phyloP scores from a whole-genome alignment of 2,888 invertebrate species.

The Carpatolechia fugitivella region DNA sequence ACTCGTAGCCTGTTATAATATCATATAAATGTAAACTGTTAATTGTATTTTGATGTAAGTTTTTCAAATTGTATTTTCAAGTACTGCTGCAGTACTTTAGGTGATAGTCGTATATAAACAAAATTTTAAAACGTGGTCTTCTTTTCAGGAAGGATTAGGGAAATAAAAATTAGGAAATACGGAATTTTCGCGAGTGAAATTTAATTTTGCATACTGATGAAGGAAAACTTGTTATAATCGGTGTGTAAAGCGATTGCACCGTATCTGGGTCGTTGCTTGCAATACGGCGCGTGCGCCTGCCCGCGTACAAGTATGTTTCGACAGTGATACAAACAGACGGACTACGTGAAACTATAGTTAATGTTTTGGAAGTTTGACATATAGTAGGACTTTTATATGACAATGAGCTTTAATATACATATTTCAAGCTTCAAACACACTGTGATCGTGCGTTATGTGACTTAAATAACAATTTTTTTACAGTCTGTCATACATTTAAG shows the following conservation, averaged over 20 bases:
- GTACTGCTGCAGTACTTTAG: too few relatives aligned
- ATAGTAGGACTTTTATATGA: neutral
- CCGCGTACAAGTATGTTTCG: constrained; percentile 1
- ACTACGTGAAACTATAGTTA: neutral
- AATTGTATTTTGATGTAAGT: too few relatives aligned
- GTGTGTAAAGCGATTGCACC: constrained; percentile 17
- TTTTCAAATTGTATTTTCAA: too few relatives aligned
- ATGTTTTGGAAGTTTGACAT: neutral
- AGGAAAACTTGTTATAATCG: constrained; percentile 11
- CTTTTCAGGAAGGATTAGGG: neutral
- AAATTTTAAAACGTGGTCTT: too few relatives aligned
- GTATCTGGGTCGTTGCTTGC: constrained; percentile 16
- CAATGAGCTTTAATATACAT: too few relatives aligned
- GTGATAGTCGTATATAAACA: too few relatives aligned
- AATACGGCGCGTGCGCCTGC: constrained; percentile 6
- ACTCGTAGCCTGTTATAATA: too few relatives aligned
- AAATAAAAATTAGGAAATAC: neutral
- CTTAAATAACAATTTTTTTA: too few relatives aligned
- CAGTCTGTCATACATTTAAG: too few relatives aligned
- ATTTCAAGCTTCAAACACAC: too few relatives aligned
- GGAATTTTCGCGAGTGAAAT: constrained; percentile 16
- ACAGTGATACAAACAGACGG: constrained; percentile 8
- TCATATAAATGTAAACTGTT: too few relatives aligned
- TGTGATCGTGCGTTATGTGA: too few relatives aligned
- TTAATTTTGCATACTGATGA: constrained; percentile 5